Evolutionary conservation across 1,140 invertebrate species (phyloP), one percentile per base, ranked within the genome.

Genomic region (Lasioglossum albipes): DNA sequence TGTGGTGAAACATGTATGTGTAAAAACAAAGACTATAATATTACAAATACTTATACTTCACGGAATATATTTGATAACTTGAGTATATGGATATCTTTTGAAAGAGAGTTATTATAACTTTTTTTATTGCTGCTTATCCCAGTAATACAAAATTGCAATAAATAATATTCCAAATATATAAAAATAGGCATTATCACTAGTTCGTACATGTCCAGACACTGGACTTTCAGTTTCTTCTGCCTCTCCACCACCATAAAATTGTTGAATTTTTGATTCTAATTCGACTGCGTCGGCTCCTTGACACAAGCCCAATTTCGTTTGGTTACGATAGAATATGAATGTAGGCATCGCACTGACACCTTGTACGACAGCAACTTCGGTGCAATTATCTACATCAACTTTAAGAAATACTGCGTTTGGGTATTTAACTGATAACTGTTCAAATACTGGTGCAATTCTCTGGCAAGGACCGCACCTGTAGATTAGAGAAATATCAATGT

Each of bases 331-430:
- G 89, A 99, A 98, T 81, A 99, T 96, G 91, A 99, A 99, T 9
- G 99, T 99, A 10, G 99, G 99, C 98, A 99, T 99, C 3, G 98
- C 97, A 81, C 95, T 96, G 22, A 99, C 97, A 62, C 97, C 97
- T 91, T 99, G 96, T 31, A 94, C 93, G 36, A 95, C 94, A 2
- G 98, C 97, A 45, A 97, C 97, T 89, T 98, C 97, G 66, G 96
- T 95, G 88, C 97, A 98, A 89, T 96, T 95, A 89, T 98, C 97
- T 36, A 98, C 98, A 93, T 99, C 98, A 3, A 99, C 97, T 94
- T 99, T 99, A 0, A 99, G 92, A 91, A 99, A 99, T 10, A 98
- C 94, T 12, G 97, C 98, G 88, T 96, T 95, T 2, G 97, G 95
- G 93, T 98, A 99, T 92, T 97, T 97, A 6, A 93, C 94, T 16